These are phyloP conservation scores for Chiloscyllium punctatum DNA, from an alignment of 2,797 vertebrate species.

Conservation along the genomic window DNA sequence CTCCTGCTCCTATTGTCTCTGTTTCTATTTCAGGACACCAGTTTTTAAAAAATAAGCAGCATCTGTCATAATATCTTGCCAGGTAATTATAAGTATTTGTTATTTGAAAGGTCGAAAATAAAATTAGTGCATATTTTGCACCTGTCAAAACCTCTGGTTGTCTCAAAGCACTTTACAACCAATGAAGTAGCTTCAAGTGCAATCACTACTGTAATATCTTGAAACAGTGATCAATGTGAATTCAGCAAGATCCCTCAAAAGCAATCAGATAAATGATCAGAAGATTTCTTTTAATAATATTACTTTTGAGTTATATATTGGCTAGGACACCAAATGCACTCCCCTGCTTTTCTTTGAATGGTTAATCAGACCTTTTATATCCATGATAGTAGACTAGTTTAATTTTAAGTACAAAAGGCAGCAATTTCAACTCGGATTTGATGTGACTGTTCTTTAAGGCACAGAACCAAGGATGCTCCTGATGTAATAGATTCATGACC, in stretches of 20 bases:
- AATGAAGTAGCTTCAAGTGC: background rate
- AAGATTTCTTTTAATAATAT: background rate
- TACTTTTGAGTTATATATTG: background rate
- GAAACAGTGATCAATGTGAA: background rate
- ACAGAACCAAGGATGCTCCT: background rate
- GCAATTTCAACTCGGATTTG: background rate
- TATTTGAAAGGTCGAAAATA: background rate
- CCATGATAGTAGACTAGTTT: too few relatives aligned
- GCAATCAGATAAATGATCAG: background rate
- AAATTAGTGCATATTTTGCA: background rate
- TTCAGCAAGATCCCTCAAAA: background rate
- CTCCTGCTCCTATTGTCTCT: too few relatives aligned
- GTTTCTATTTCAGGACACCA: too few relatives aligned
- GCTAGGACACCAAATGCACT: background rate
- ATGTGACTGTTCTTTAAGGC: background rate
- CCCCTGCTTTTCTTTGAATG: too few relatives aligned
- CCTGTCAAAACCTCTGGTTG: background rate
- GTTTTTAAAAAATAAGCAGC: background rate
- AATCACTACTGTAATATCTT: background rate
- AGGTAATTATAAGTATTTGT: background rate
- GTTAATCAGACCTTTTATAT: too few relatives aligned
- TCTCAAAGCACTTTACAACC: background rate
- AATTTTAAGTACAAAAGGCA: too few relatives aligned
- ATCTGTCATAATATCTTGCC: background rate
- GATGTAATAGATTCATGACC: background rate